phyloP scores from a whole-genome alignment of 23 tunicate genomes.

The Phallusia fumigata region DNA sequence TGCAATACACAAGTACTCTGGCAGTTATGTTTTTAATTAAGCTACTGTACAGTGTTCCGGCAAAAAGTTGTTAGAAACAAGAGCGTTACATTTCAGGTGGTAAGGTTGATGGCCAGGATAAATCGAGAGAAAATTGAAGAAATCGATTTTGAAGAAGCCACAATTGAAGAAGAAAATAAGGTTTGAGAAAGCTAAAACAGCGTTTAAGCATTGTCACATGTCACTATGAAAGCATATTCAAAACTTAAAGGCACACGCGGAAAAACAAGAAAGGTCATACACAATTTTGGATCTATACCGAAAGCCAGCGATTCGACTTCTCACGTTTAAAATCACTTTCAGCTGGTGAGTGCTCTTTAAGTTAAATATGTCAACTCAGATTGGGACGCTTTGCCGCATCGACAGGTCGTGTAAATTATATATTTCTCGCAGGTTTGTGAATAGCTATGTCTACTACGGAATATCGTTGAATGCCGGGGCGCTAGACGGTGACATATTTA shows the following conservation, averaged over 20 bases:
- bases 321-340: neutral
- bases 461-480: slow-evolving; percentile 36
- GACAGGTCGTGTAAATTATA: neutral
- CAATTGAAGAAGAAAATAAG: slow-evolving; percentile 9
- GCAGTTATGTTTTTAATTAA: too few relatives aligned
- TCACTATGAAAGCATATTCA: too few relatives aligned
- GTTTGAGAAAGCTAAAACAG: neutral
- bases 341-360: neutral
- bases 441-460: slow-evolving; percentile 34
- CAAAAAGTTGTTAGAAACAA: too few relatives aligned
- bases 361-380: too few relatives aligned
- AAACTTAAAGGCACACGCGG: too few relatives aligned
- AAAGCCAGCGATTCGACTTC: neutral
- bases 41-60: too few relatives aligned
- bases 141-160: slow-evolving; percentile 27
- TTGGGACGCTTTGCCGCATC: too few relatives aligned
- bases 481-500: slow-evolving; percentile 27
- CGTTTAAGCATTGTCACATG: neutral
- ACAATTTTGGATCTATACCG: neutral
- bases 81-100: slow-evolving; percentile 8
- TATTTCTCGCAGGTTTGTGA: slow-evolving; percentile 24
- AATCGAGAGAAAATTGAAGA: slow-evolving; percentile 27
- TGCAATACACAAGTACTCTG: too few relatives aligned
- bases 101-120: slow-evolving; percentile 32
- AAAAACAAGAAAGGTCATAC: neutral